Conservation (phyloP, 2,113 vertebrate genomes). For the Mustela nigripes region DNA sequence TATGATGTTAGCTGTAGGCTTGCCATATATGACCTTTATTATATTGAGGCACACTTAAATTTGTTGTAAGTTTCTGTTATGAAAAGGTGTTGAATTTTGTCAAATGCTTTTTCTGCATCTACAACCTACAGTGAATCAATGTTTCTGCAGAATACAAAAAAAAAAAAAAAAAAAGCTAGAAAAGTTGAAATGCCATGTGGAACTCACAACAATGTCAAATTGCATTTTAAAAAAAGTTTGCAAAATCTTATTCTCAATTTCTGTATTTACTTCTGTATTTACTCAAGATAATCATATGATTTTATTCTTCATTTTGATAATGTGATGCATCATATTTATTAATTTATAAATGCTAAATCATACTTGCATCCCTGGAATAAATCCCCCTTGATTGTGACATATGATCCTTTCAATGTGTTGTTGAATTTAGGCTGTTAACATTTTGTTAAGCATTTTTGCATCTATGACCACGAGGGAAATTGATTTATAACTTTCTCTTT, state of each 20-base stretch:
- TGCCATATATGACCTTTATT: neutral
- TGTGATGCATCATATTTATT: neutral
- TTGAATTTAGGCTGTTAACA: neutral
- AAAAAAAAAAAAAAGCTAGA: neutral
- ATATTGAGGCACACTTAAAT: neutral
- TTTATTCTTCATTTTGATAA: neutral
- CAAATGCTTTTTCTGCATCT: neutral
- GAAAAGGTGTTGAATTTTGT: neutral
- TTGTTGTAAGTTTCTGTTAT: neutral
- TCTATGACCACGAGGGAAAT: neutral
- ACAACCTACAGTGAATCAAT: neutral
- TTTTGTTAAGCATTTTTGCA: neutral
- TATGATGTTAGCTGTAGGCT: neutral
- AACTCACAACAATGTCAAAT: neutral
- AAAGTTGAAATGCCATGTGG: neutral
- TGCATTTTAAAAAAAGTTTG: neutral
- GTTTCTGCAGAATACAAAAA: neutral
- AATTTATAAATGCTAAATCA: neutral
- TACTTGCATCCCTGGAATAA: neutral
- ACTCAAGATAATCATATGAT: neutral
- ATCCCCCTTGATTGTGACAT: neutral
- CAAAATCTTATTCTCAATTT: neutral
- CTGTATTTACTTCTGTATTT: neutral
- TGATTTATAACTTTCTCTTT: neutral
- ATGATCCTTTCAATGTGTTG: neutral